Evolutionary conservation across 2,888 invertebrate genomes (phyloP), one percentile per base, ranked within the genome.

Genomic region (Alloscopus bannaensis): DNA sequence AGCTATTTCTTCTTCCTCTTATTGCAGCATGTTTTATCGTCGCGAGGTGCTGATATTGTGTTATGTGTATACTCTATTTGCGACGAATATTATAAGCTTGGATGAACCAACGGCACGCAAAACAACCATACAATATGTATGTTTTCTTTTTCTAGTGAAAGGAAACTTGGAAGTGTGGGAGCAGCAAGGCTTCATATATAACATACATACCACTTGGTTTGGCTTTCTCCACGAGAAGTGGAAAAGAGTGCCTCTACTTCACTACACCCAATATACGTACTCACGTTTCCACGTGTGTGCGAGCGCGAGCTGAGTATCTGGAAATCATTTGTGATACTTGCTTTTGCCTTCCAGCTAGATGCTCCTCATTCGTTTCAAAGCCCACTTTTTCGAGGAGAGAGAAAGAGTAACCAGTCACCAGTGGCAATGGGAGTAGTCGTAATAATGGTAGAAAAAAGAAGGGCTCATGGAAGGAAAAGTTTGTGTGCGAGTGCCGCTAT

Each of bases 71-170:
- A 6, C 36, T 40, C 40, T 73, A 64, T 73, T 71, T 62, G 62
- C 71, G 62, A 62, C 60, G 60, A 59, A 47, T 70, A 59, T 29
- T 31, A 36, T n/a, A 59, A 20, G 31, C 8, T 29, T 65, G 75
- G 65, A 75, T 65, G 65, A 65, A 73, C 64, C 65, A 31, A 57
- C 42, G 59, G 40, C 75, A 66, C 75, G 66, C 75, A 75, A 75
- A 59, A 66, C 47, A 52, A 31, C 22, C 50, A 57, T 71, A 57
- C 47, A 47, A 69, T 57, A 65, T 31, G 31, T 47, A n/a, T n/a
- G n/a, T n/a, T n/a, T n/a, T 68, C 52, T 40, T 68, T 45, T 68
- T 40, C 26, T 52, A 24, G 2, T 4, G 66, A 52, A 50, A 16
- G 60, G 13, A 45, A 45, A 8, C 26, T 3, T 26, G 62, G 20